Evolutionary conservation across 2,888 invertebrate genomes (phyloP).

Genomic region (Pomacea canaliculata): DNA sequence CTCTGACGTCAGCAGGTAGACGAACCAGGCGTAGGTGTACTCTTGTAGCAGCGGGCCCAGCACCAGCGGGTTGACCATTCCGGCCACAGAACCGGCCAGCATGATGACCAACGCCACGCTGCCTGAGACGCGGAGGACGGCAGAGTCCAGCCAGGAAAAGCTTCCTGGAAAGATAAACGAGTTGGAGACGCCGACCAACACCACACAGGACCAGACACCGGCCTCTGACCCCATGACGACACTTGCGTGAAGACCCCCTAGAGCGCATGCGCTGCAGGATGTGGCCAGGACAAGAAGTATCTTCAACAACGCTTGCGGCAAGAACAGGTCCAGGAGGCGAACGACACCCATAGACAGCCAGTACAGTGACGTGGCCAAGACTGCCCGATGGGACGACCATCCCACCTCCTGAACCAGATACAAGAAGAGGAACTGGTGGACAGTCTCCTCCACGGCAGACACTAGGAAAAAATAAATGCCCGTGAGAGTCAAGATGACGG

Average conservation of each 20-base stretch:
- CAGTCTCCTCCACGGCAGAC: slow-evolving; percentile 15
- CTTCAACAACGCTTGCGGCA: not conserved
- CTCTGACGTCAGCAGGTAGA: slow-evolving; percentile 2
- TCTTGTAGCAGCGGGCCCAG: not conserved
- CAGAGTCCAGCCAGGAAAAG: slow-evolving; percentile 13
- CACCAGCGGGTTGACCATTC: slow-evolving; percentile 14
- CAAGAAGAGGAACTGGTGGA: slow-evolving; percentile 19
- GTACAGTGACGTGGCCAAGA: not conserved
- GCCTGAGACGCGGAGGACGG: not conserved
- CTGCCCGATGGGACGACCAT: not conserved
- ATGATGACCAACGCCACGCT: slow-evolving; percentile 7
- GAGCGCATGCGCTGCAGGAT: not conserved
- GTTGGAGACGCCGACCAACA: slow-evolving; percentile 4
- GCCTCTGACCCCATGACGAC: not conserved
- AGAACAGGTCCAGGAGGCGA: not conserved
- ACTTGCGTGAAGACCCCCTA: slow-evolving; percentile 7
- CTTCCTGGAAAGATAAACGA: slow-evolving; percentile 12
- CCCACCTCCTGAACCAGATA: not conserved
- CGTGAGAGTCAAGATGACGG: not conserved
- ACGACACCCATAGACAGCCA: slow-evolving; percentile 14
- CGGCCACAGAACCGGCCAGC: slow-evolving; percentile 1
- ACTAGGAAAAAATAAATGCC: slow-evolving; percentile 5
- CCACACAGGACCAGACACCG: slow-evolving; percentile 18
- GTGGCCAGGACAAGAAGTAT: slow-evolving; percentile 7
- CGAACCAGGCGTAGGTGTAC: not conserved